Evolutionary conservation across 2,888 invertebrate genomes (phyloP), one percentile per base, ranked within the genome.

Genomic region (Tubiluchus corallicola): DNA sequence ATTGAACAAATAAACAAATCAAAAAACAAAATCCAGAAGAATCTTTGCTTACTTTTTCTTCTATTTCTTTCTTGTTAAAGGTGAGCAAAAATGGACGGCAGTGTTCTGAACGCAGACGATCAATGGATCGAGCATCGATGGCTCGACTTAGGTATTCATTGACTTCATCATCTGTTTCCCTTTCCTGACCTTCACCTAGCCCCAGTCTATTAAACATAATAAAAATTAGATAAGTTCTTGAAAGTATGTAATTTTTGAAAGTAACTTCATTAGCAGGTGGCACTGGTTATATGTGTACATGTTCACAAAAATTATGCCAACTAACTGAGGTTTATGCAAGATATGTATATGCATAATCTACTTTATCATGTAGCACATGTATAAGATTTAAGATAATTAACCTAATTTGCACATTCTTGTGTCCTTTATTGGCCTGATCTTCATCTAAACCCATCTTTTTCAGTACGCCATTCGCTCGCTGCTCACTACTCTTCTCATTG

Each of bases 121-220:
- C 88, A 46, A 88, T 84, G 61, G 85, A 85, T 44, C 90, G 73
- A 1, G 90, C 90, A 64, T 92, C 90, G 51, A 94, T 94, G 13
- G 92, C 92, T 52, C 84, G 77, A 74, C 85, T 83, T 53, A 96
- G 71, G 65, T 94, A 94, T 55, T 94, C 94, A 61, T 94, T 90
- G 17, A 90, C 87, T 66, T 90, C 90, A 53, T 87, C 87, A 55
- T 87, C 84, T 0, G 83, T 82, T 61, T 81, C 58, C 51, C 63
- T 63, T 15, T 46, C 45, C 38, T 56, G 65, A 44, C 68, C 70
- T 47, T 79, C 76, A 37, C 77, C 77, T 50, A 77, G 75, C 18
- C 82, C 82, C 49, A 78, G 71, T n/a, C n/a, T n/a, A n/a, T n/a
- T n/a, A n/a, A n/a, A n/a, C n/a, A n/a, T n/a, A n/a, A n/a, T n/a